Base-by-base conservation (phyloP, 2,113 vertebrate species). In the Amia ocellicauda region DNA sequence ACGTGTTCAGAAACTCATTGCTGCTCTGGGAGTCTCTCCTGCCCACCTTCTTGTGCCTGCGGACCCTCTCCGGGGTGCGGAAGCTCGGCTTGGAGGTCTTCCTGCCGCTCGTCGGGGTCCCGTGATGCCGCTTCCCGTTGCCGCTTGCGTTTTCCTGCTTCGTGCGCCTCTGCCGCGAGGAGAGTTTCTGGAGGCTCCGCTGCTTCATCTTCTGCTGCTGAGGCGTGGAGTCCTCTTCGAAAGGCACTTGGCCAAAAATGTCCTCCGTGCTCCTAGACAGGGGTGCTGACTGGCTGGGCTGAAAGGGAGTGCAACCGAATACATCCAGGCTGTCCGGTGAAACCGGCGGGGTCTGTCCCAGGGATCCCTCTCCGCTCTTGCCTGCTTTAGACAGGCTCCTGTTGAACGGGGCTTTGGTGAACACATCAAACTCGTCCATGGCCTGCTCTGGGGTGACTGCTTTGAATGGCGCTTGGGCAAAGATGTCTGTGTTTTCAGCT, bases 21-120 rank as follows among this genome's bases (percentile, higher is more conserved):
- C 96, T 98, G 75, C 97, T 98, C 70, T 99, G 97, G 0, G 97
- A 99, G 83, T 99, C 97, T 62, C 94, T 86, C 42, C 94, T 89
- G 1, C 94, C 93, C 0, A 88, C 91, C 52, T 89, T 94, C 58
- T 89, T 94, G 84, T 94, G 94, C 43, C 97, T 74, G 17, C 94
- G 91, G 16, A 87, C 87, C 2, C 92, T 77, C 78, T 99, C 97
- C 0, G 96, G 97, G 0, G 97, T 98, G 68, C 96, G 94, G 74
- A 90, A 97, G 24, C 65, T 87, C 0, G 94, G 88, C 51, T 99
- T 99, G 72, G 77, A 64, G 0, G 73, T 64, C 80, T 97, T 98
- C 73, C 93, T 92, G 0, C 81, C 65, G 23, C 81, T 76, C 0
- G 91, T 94, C 0, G 96, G 93, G 0, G 96, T 95, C n/a, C 94